Conservation (phyloP, 2,888 invertebrate genomes). For the Harmothoe impar region DNA sequence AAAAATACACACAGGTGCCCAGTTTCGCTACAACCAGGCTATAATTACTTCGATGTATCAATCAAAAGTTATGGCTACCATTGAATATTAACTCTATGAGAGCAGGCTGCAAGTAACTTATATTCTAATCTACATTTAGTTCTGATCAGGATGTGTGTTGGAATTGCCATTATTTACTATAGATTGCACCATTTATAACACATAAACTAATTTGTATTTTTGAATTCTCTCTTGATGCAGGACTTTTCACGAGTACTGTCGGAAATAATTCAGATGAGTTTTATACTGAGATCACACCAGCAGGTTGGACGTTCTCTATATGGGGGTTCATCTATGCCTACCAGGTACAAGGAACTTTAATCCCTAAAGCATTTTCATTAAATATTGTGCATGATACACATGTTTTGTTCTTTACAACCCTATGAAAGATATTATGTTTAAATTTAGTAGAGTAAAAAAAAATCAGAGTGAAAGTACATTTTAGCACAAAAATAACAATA, state of each 20-base stretch:
- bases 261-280: conserved; percentile 74
- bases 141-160: no score
- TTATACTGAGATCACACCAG: conserved; percentile 75
- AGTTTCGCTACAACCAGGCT: no score
- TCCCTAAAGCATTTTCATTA: background rate
- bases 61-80: no score
- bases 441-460: no score
- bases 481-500: background rate
- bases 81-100: no score
- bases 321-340: conserved; percentile 78
- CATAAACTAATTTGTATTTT: no score
- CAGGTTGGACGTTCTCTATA: conserved; percentile 78
- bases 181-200: no score
- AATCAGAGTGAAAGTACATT: background rate
- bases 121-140: no score
- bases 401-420: background rate
- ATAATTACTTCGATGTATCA: no score
- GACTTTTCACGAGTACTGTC: conserved; percentile 72
- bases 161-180: no score
- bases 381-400: background rate
- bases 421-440: background rate
- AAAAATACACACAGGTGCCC: no score
- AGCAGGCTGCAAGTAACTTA: no score
- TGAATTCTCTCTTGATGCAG: conserved; percentile 68
- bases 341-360: conserved; percentile 63